These are phyloP conservation scores for Gymnocypris eckloni DNA, from an alignment of 2,797 vertebrate genomes.

Conservation along the genomic window DNA sequence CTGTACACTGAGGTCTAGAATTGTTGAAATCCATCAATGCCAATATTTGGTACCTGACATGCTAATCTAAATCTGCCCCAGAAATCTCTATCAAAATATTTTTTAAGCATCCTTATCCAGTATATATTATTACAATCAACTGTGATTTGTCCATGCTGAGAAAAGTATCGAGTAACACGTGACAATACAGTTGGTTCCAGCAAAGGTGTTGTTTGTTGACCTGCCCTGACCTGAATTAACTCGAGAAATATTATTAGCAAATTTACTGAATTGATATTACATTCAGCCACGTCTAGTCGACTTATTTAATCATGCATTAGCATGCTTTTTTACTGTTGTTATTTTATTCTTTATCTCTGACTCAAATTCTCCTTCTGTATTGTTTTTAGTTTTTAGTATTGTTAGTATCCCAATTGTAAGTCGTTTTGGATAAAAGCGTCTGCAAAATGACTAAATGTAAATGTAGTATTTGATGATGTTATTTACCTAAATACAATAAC, in stretches of 20 bases:
- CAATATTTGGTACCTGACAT: neutral
- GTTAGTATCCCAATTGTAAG: too few species aligned
- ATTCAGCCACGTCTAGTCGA: neutral
- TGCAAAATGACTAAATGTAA: too few species aligned
- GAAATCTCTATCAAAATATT: neutral
- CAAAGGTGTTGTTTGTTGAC: neutral
- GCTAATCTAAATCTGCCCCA: neutral
- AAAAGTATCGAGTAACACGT: neutral
- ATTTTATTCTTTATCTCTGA: neutral
- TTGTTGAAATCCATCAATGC: neutral
- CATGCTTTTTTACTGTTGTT: neutral
- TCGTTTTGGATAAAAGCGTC: too few species aligned
- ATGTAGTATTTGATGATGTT: neutral
- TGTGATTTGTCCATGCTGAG: neutral
- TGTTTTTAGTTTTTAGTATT: too few species aligned
- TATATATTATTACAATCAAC: neutral
- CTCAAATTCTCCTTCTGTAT: neutral
- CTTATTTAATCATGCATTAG: neutral
- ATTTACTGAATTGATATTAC: neutral
- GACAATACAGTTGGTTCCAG: neutral
- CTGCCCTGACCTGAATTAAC: neutral
- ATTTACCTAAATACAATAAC: neutral
- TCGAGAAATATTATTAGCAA: neutral
- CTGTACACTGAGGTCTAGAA: neutral
- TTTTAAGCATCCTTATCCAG: neutral